Percentiles rank a stretch among this genome's conserved stretches.
phyloP scores from a whole-genome alignment of 53 echinoderm and acorn worm species.

The Hippasteria phrygiana region DNA sequence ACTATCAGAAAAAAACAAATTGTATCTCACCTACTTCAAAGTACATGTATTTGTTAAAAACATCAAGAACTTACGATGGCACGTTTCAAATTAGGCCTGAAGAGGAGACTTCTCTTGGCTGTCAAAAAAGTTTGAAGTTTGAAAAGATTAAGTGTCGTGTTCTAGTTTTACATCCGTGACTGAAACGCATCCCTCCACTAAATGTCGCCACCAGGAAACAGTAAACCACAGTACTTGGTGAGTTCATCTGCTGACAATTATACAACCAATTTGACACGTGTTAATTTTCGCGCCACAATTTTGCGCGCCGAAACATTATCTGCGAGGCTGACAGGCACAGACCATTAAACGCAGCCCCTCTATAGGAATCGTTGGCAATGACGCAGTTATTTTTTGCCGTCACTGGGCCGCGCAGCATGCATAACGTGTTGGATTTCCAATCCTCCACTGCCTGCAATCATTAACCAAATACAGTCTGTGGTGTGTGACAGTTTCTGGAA shows the following conservation, averaged over 20 bases:
- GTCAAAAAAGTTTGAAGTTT: neutral
- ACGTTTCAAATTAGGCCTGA: too few species aligned
- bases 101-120: neutral
- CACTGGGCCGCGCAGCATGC: too few species aligned
- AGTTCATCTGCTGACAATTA: neutral
- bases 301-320: slow-evolving; percentile 10
- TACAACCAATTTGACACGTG: neutral
- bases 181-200: slow-evolving; percentile 27
- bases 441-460: too few species aligned
- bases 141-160: neutral
- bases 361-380: too few species aligned
- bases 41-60: too few species aligned
- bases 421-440: too few species aligned
- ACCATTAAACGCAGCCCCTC: too few species aligned
- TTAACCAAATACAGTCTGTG: too few species aligned
- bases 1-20: too few species aligned
- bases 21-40: too few species aligned
- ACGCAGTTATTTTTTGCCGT: too few species aligned
- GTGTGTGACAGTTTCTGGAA: neutral
- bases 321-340: neutral
- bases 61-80: too few species aligned
- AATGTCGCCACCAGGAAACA: neutral
- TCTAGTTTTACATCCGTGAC: slow-evolving; percentile 2
- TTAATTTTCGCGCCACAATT: slow-evolving; percentile 25
- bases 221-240: neutral